Evolutionary conservation across 2,888 invertebrate species (phyloP).

Genomic region (Timema cristinae): DNA sequence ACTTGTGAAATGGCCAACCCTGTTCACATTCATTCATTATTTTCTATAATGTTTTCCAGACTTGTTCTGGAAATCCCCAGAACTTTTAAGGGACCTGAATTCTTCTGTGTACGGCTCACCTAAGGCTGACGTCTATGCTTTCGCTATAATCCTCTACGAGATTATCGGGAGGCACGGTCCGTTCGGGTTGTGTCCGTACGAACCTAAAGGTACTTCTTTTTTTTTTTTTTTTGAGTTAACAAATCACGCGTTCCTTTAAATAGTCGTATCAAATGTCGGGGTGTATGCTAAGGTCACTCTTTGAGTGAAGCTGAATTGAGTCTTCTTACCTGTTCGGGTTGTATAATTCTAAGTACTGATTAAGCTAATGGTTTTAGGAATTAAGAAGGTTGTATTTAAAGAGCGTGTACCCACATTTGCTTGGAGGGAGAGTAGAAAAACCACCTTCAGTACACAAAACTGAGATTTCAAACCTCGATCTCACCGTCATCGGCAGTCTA

Average conservation of each 20-base stretch:
- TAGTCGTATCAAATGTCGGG: too few species aligned
- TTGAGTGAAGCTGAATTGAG: too few species aligned
- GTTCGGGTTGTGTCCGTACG: conserved; percentile 72
- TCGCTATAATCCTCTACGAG: conserved; percentile 93
- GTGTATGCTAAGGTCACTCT: too few species aligned
- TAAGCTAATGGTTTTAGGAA: too few species aligned
- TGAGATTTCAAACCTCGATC: too few species aligned
- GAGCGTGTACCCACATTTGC: too few species aligned
- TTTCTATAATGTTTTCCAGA: conserved; percentile 49
- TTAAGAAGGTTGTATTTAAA: too few species aligned
- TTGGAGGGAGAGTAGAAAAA: too few species aligned
- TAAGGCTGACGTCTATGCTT: conserved; percentile 94
- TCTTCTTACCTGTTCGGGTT: too few species aligned
- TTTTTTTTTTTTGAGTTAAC: background rate
- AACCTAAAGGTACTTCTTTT: conserved; percentile 69
- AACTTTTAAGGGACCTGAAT: conserved; percentile 72
- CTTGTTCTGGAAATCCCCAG: conserved; percentile 95
- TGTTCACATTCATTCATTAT: background rate
- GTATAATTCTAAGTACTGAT: too few species aligned
- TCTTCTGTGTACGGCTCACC: conserved; percentile 70
- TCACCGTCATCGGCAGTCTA: too few species aligned
- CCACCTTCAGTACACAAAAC: too few species aligned
- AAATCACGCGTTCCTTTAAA: background rate
- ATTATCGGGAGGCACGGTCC: conserved; percentile 88
- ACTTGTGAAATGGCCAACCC: background rate